Conservation (phyloP, 2,113 vertebrate species). For the Empidonax traillii region DNA sequence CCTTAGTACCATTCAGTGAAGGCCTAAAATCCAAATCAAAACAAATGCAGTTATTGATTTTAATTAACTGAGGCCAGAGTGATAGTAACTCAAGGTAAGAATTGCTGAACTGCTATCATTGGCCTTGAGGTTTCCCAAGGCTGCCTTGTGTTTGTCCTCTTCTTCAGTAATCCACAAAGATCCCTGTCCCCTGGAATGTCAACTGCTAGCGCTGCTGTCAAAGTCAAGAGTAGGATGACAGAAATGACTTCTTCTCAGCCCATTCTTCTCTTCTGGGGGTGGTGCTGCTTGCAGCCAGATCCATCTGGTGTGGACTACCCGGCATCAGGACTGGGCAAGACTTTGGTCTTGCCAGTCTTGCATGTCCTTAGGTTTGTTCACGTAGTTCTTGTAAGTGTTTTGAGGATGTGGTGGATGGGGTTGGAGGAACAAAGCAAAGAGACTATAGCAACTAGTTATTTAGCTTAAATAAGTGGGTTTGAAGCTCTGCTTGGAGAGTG, state of each 20-base stretch:
- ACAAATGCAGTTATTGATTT: conserved; percentile 60
- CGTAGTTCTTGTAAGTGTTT: neutral
- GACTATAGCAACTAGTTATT: neutral
- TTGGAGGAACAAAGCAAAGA: neutral
- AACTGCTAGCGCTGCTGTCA: neutral
- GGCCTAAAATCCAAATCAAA: conserved; percentile 41
- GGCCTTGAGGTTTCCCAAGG: neutral
- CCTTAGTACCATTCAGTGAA: neutral
- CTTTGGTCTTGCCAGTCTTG: neutral
- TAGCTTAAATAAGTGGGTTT: neutral
- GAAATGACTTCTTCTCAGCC: neutral
- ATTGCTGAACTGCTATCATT: neutral
- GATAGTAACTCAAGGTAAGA: neutral
- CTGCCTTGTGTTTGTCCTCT: neutral
- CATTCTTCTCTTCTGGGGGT: neutral
- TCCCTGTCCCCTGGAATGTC: neutral
- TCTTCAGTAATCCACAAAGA: neutral
- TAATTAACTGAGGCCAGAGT: conserved; percentile 30
- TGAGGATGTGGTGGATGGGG: neutral
- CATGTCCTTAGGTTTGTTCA: neutral
- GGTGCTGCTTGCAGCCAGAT: neutral
- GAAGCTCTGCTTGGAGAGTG: neutral
- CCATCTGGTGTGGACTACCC: neutral
- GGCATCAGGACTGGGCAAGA: neutral
- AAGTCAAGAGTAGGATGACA: neutral